Percentiles rank a stretch among this genome's conserved stretches.
phyloP scores from a whole-genome alignment of 2,888 invertebrate species.

The Tipula unca region DNA sequence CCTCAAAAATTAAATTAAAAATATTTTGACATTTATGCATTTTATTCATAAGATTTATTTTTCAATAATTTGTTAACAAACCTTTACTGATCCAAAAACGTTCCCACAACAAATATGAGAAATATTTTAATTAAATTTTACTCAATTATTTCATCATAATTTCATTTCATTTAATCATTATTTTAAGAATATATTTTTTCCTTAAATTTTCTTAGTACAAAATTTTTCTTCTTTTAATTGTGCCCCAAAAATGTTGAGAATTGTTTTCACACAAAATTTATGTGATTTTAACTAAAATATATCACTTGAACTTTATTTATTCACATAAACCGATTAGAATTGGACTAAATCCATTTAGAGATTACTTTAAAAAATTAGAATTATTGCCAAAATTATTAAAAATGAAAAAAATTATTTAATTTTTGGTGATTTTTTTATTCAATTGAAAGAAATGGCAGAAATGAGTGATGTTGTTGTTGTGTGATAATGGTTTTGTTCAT shows the following conservation, averaged over 20 bases:
- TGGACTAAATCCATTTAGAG: neutral
- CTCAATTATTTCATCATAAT: neutral
- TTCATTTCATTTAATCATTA: neutral
- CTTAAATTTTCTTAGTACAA: neutral
- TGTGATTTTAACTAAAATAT: neutral
- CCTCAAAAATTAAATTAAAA: neutral
- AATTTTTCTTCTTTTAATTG: neutral
- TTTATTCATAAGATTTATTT: neutral
- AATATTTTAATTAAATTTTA: neutral
- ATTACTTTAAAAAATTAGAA: neutral
- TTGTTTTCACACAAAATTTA: neutral
- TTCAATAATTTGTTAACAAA: neutral
- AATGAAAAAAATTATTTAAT: neutral
- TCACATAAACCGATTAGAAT: neutral
- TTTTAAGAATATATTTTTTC: neutral
- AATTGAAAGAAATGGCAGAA: neutral
- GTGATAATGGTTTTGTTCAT: neutral
- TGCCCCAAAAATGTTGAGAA: neutral
- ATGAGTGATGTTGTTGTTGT: neutral
- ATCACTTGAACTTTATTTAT: neutral
- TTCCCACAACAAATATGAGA: neutral
- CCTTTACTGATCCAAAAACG: neutral
- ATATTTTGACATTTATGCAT: slow-evolving; percentile 1
- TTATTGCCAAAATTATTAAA: neutral
- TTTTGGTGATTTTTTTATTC: neutral